Conservation (phyloP, 2,113 vertebrate genomes). For the Rhinoptilus africanus region DNA sequence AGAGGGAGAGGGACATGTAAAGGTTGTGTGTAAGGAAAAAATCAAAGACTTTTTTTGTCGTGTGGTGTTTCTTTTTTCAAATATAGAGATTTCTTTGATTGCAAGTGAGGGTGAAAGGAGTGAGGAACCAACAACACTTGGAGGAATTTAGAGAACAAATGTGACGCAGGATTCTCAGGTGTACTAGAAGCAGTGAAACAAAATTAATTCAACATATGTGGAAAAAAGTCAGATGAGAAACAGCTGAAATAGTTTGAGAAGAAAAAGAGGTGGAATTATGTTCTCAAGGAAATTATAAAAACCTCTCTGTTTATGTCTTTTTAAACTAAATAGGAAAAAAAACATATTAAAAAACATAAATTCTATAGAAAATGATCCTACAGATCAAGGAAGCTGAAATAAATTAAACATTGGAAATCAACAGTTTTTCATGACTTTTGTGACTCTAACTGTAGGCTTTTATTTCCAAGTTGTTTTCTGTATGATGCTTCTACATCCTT, state of each 20-base stretch:
- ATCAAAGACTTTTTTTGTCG: neutral
- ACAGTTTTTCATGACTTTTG: neutral
- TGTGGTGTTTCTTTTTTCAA: neutral
- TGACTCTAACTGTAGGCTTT: neutral
- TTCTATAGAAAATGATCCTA: neutral
- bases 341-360: neutral
- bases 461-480: neutral
- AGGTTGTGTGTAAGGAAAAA: neutral
- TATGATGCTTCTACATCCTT: neutral
- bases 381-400: neutral
- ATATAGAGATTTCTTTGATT: neutral
- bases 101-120: neutral
- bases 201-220: neutral
- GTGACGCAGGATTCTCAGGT: neutral
- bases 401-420: neutral
- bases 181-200: neutral
- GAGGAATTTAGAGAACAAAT: neutral
- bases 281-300: neutral
- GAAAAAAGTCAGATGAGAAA: neutral
- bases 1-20: neutral
- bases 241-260: neutral
- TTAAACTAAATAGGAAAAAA: neutral
- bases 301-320: neutral
- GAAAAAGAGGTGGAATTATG: neutral
- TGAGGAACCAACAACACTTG: neutral